phyloP scores from a whole-genome alignment of 2,113 vertebrate genomes.

The Probosciger aterrimus region DNA sequence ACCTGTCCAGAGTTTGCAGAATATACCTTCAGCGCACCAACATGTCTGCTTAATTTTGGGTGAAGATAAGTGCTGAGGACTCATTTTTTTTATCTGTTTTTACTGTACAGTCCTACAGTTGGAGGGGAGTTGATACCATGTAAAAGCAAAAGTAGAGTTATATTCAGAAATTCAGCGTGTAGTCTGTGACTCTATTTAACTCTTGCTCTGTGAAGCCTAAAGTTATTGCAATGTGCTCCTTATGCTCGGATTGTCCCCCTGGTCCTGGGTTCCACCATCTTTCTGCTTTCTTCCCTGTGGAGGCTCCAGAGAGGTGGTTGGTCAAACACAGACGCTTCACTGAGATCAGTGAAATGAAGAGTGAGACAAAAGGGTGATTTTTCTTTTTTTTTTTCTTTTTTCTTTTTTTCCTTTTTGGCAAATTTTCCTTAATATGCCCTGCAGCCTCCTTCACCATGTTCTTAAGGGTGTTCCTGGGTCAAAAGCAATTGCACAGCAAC shows the following conservation, averaged over 20 bases:
- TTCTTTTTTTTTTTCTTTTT: not conserved
- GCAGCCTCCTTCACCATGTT: not conserved
- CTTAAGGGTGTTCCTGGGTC: not conserved
- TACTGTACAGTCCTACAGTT: not conserved
- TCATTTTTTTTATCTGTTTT: not conserved
- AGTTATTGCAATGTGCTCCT: not conserved
- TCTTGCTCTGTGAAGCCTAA: not conserved
- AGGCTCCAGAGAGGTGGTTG: not conserved
- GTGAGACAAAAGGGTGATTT: not conserved
- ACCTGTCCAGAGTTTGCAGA: not conserved
- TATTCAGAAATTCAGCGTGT: not conserved
- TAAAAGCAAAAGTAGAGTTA: not conserved
- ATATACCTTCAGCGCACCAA: not conserved
- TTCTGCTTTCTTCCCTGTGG: not conserved
- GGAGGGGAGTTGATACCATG: not conserved
- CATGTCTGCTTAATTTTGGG: not conserved
- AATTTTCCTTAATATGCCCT: not conserved
- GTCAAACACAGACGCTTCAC: not conserved
- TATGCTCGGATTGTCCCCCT: fast-evolving
- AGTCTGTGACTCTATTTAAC: not conserved
- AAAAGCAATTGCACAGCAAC: not conserved
- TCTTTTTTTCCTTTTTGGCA: not conserved
- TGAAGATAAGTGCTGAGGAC: not conserved
- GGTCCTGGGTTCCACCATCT: not conserved
- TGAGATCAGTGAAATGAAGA: not conserved